phyloP scores from a whole-genome alignment of 2,797 vertebrate species.

The Cercopithecus diana region DNA sequence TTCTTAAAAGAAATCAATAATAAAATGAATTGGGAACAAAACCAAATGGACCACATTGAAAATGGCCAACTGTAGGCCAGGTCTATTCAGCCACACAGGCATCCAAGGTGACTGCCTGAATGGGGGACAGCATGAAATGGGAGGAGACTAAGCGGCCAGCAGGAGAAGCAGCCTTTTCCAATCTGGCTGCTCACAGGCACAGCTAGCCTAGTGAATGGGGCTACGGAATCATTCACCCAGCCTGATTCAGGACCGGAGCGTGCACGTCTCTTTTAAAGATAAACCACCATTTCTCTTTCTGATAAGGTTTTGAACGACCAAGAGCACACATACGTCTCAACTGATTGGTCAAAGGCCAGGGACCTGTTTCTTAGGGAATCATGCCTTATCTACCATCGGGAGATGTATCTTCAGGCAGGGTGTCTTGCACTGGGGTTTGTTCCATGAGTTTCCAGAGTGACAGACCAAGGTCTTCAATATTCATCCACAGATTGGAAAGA shows the following conservation, averaged over 20 bases:
- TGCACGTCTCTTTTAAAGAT: not conserved
- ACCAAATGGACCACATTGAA: not conserved
- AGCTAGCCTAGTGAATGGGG: not conserved
- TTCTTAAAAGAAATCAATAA: not conserved
- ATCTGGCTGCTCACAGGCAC: fast-evolving
- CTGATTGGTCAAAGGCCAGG: fast-evolving
- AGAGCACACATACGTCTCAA: fast-evolving
- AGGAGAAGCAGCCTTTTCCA: not conserved
- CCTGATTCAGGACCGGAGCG: not conserved
- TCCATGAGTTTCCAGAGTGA: not conserved
- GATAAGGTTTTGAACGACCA: not conserved
- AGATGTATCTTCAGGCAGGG: fast-evolving
- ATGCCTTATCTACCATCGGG: fast-evolving
- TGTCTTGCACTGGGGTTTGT: not conserved
- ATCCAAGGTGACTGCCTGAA: no score
- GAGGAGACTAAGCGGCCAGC: not conserved
- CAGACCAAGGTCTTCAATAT: not conserved
- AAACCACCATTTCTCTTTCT: not conserved
- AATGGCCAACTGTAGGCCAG: no score
- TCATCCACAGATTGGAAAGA: not conserved
- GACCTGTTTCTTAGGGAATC: not conserved
- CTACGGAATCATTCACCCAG: not conserved
- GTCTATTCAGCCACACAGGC: not conserved
- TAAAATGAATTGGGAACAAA: not conserved
- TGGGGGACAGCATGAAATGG: no score